These are phyloP conservation scores for Numenius phaeopus DNA, from an alignment of 2,797 vertebrate species.

Conservation along the genomic window DNA sequence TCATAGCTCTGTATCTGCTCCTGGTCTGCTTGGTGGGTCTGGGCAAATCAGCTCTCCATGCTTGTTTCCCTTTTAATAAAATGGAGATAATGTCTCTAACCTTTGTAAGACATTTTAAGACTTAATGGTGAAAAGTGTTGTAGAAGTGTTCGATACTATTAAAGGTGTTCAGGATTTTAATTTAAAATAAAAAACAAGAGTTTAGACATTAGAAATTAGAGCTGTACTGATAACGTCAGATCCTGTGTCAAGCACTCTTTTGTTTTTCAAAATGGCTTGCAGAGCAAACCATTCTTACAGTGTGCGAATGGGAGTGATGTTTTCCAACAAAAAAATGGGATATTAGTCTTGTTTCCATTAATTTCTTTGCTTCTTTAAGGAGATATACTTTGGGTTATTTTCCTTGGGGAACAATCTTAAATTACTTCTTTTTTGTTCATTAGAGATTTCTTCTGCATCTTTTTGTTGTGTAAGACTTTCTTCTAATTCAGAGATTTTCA, in stretches of 20 bases:
- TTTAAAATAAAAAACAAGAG: not conserved
- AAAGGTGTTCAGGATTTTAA: not conserved
- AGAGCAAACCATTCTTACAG: not conserved
- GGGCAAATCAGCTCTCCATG: not conserved
- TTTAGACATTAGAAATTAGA: not conserved
- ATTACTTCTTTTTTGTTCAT: slow-evolving; percentile 18
- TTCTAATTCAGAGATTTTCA: slow-evolving; percentile 2
- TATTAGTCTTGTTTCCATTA: not conserved
- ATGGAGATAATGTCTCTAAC: not conserved
- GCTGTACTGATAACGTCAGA: not conserved
- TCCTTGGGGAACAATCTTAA: slow-evolving; percentile 9
- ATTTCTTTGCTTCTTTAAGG: not conserved
- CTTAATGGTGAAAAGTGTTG: not conserved
- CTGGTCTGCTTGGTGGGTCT: not conserved
- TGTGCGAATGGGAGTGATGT: not conserved
- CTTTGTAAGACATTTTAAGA: not conserved
- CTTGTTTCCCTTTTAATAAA: not conserved
- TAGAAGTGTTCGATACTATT: not conserved
- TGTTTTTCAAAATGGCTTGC: not conserved
- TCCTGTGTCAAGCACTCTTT: not conserved
- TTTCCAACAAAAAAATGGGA: not conserved
- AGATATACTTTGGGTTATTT: not conserved
- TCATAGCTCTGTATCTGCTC: not conserved
- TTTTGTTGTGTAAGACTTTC: not conserved
- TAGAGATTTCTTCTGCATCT: slow-evolving; percentile 24